A percentile compares a stretch with the other conserved stretches of the same genome.
phyloP scores from a whole-genome alignment of 2,888 invertebrate genomes.

The Euspilapteryx auroguttella region DNA sequence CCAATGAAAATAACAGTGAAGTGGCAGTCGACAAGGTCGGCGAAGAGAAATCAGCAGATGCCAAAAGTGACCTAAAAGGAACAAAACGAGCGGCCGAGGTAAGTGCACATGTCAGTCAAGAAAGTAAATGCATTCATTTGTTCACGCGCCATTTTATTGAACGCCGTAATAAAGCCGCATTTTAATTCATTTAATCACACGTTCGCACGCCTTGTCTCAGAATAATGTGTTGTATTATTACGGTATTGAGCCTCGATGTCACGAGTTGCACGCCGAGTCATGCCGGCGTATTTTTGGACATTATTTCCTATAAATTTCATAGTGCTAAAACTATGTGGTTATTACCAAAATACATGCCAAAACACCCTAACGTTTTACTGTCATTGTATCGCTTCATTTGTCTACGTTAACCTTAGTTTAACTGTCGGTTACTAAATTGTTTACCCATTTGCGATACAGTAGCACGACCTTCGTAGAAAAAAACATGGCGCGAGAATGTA shows the following conservation, averaged over 20 bases:
- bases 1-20: conserved; percentile 79
- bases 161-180: conserved; percentile 23
- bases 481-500: conserved; percentile 56
- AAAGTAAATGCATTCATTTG: conserved; percentile 42
- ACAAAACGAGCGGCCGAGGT: conserved; percentile 88
- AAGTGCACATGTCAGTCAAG: no score
- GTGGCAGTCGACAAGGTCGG: conserved; percentile 84
- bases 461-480: conserved; percentile 55
- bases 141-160: conserved; percentile 59
- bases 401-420: no score
- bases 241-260: conserved; percentile 6
- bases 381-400: conserved; percentile 10
- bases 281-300: conserved; percentile 52
- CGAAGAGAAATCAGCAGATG: conserved; percentile 72
- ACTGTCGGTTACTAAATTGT: no score
- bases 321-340: no score
- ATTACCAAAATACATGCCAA: no score
- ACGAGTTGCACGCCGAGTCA: conserved; percentile 10
- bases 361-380: conserved; percentile 12
- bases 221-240: no score
- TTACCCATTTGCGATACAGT: conserved; percentile 49
- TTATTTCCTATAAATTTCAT: conserved; percentile 26
- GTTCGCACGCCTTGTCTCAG: no score
- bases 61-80: conserved; percentile 83
- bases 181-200: conserved; percentile 13